Percentiles rank a stretch among this genome's conserved stretches.
These are phyloP conservation scores for Drosophila ficusphila DNA, from an alignment of 1,140 invertebrate genomes.

Conservation along the genomic window DNA sequence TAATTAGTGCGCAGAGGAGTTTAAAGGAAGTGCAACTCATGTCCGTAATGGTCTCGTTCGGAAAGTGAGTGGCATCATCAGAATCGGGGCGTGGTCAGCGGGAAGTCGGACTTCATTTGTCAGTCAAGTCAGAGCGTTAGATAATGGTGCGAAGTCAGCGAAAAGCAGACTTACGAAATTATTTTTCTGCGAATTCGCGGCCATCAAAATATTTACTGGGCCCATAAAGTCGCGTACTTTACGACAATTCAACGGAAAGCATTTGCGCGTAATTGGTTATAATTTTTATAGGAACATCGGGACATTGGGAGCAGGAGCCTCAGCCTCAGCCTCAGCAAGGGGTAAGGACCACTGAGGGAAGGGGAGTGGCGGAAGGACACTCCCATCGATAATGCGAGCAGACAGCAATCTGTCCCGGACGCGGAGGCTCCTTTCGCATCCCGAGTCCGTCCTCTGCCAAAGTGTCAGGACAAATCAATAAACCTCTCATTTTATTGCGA, in stretches of 20 bases:
- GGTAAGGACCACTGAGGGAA: constrained; percentile 36
- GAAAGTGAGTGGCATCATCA: constrained; percentile 24
- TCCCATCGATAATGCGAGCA: constrained; percentile 73
- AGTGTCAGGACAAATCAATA: constrained; percentile 83
- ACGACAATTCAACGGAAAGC: constrained; percentile 38
- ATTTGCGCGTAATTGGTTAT: constrained; percentile 70
- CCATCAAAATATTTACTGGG: constrained; percentile 79
- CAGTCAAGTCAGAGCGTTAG: constrained; percentile 24
- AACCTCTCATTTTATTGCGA: constrained; percentile 83
- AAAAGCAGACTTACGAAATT: constrained; percentile 27
- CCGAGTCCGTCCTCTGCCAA: constrained; percentile 42
- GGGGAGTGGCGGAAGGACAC: constrained; percentile 31
- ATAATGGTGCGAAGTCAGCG: constrained; percentile 55
- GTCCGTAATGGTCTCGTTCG: constrained; percentile 35
- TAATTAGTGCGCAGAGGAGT: constrained; percentile 46
- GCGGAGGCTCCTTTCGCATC: constrained; percentile 29
- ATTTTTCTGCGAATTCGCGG: constrained; percentile 43
- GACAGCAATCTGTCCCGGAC: constrained; percentile 59
- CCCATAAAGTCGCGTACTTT: constrained; percentile 68
- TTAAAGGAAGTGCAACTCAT: constrained; percentile 57
- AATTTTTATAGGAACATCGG: constrained; percentile 80
- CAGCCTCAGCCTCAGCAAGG: constrained; percentile 57
- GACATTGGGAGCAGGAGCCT: constrained; percentile 37
- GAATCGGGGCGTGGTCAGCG: constrained; percentile 33
- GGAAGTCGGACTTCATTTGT: constrained; percentile 35